Conservation (phyloP, 2,797 vertebrate species). For the Linurgus olivaceus region DNA sequence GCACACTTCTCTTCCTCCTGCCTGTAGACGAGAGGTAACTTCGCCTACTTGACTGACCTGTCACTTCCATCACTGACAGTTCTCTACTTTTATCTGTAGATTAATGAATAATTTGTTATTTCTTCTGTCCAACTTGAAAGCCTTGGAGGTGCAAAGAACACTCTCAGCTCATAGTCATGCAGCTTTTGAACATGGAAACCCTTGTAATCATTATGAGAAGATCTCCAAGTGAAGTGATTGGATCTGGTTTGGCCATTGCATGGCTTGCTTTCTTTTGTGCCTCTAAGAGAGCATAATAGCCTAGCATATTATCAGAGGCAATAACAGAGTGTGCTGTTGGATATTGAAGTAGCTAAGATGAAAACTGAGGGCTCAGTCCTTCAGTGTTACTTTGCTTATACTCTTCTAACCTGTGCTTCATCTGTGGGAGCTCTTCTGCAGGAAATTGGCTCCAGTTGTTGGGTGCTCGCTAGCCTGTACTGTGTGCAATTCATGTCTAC, state of each 20-base stretch:
- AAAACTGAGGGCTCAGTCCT: neutral
- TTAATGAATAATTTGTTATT: neutral
- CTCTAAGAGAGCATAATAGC: neutral
- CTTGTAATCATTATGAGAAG: neutral
- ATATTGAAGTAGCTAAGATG: neutral
- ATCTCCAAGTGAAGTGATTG: neutral
- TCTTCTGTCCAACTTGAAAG: neutral
- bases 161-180: neutral
- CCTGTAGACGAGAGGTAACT: neutral
- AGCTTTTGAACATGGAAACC: neutral
- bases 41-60: neutral
- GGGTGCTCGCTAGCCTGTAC: neutral
- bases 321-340: neutral
- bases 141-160: neutral
- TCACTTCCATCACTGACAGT: neutral
- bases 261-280: neutral
- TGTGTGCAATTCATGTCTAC: accelerated
- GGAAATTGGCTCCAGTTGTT: accelerated
- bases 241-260: neutral
- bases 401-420: accelerated
- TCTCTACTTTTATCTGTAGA: neutral
- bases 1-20: neutral
- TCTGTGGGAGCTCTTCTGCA: neutral
- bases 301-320: neutral
- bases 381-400: neutral